These are phyloP conservation scores for Calameuta pallipes DNA, from an alignment of 2,888 invertebrate species.

Conservation along the genomic window DNA sequence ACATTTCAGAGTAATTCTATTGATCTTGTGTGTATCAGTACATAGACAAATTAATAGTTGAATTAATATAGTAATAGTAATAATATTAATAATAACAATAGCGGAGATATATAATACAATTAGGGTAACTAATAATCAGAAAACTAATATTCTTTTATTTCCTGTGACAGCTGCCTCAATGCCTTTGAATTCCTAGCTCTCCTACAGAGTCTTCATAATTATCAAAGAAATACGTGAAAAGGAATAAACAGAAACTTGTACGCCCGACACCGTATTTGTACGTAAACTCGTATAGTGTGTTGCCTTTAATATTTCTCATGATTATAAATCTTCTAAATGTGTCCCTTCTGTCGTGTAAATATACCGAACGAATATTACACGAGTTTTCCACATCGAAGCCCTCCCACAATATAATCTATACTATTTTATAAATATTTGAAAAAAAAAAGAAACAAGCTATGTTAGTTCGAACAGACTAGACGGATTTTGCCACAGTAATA, in stretches of 20 bases:
- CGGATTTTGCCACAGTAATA: background rate
- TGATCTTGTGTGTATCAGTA: conserved; percentile 56
- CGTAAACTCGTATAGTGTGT: background rate
- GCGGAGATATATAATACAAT: conserved; percentile 62
- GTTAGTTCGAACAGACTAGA: background rate
- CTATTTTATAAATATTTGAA: background rate
- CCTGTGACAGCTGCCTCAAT: conserved; percentile 67
- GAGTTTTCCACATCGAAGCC: background rate
- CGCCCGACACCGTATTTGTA: background rate
- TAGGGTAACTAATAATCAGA: conserved; percentile 60
- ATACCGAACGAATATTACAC: background rate
- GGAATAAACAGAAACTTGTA: background rate
- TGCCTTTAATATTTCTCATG: background rate
- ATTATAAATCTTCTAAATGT: background rate
- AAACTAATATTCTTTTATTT: conserved; percentile 61
- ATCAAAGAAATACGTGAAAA: conserved; percentile 11
- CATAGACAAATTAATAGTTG: conserved; percentile 40
- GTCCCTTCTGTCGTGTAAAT: background rate
- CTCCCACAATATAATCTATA: background rate
- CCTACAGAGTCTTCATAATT: conserved; percentile 59
- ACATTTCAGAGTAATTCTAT: conserved; percentile 48
- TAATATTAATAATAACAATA: conserved; percentile 56
- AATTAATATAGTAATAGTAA: conserved; percentile 52
- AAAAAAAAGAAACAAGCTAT: background rate
- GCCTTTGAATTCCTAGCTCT: conserved; percentile 61